A percentile compares a stretch with the other conserved stretches of the same genome.
Conservation (phyloP, 2,113 vertebrate genomes). For the Rousettus leschenaultii region DNA sequence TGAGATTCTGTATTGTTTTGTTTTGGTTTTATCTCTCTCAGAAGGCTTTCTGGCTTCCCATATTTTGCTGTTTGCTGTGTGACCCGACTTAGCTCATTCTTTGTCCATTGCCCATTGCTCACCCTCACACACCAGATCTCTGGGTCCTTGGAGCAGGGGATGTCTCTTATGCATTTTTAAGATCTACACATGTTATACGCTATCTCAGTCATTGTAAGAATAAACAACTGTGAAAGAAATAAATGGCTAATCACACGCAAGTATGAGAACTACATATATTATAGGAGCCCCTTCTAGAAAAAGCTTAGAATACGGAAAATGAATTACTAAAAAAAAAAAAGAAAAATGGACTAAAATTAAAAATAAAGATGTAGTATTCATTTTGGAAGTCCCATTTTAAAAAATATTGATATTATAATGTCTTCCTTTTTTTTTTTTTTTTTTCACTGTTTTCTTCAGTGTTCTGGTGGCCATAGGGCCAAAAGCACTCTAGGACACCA, state of each 20-base stretch:
- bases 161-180: background rate
- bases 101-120: background rate
- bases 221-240: background rate
- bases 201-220: background rate
- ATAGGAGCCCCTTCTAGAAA: background rate
- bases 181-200: background rate
- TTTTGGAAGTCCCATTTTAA: background rate
- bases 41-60: background rate
- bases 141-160: background rate
- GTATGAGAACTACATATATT: background rate
- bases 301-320: background rate
- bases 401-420: background rate
- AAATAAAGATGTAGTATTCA: background rate
- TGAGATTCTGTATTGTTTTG: background rate
- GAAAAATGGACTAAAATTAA: background rate
- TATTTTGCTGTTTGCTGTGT: background rate
- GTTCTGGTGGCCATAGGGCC: background rate
- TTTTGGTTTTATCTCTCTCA: background rate
- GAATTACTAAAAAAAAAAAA: background rate
- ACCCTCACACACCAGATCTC: background rate
- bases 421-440: background rate
- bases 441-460: background rate
- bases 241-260: background rate
- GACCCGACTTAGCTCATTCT: background rate
- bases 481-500: background rate